phyloP scores from a whole-genome alignment of 2,888 invertebrate species.

The Synanthedon formicaeformis region DNA sequence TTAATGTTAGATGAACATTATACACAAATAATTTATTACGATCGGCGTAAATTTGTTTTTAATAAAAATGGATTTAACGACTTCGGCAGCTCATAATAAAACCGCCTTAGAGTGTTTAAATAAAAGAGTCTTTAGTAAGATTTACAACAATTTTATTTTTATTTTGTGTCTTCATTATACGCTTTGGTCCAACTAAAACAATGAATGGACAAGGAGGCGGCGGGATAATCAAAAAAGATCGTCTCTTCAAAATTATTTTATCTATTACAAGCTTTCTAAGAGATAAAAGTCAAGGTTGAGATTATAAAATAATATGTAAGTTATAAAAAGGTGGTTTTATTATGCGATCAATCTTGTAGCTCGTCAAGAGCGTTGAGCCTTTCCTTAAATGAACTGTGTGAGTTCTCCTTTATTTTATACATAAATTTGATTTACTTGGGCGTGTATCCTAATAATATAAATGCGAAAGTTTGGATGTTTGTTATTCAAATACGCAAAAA shows the following conservation, averaged over 20 bases:
- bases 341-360: constrained; percentile 62
- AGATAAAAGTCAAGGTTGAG: constrained; percentile 63
- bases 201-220: constrained; percentile 18
- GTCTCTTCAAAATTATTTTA: constrained; percentile 51
- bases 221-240: constrained; percentile 50
- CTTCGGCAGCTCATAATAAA: too few relatives aligned
- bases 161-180: constrained; percentile 39
- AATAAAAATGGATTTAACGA: too few relatives aligned
- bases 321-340: constrained; percentile 60
- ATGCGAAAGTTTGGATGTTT: too few relatives aligned
- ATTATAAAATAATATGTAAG: constrained; percentile 58
- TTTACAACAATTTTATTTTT: constrained; percentile 25
- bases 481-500: too few relatives aligned
- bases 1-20: too few relatives aligned
- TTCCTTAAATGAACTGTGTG: constrained; percentile 30
- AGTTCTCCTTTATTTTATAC: constrained; percentile 29
- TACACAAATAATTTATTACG: too few relatives aligned
- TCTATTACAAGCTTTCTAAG: constrained; percentile 56
- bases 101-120: too few relatives aligned
- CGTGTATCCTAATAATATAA: too few relatives aligned
- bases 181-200: constrained; percentile 12
- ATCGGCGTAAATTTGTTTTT: too few relatives aligned
- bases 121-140: constrained; percentile 2
- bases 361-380: constrained; percentile 28
- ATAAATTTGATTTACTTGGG: background rate